A percentile compares a stretch with the other conserved stretches of the same genome.
These are phyloP conservation scores for Pachyseris speciosa DNA, from an alignment of 64 coral and sea anemone genomes.

Conservation along the genomic window DNA sequence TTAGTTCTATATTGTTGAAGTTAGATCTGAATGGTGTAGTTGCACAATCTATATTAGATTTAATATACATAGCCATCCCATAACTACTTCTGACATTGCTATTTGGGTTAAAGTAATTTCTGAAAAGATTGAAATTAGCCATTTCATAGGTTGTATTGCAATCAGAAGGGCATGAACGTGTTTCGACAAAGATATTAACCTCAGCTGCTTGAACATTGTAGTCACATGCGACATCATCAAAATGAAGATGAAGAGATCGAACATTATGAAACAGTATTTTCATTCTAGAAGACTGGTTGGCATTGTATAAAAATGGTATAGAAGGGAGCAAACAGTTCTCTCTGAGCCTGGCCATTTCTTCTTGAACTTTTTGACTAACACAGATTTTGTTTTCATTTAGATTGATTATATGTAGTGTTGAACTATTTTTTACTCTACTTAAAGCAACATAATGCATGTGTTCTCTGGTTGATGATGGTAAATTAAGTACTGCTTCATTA, in stretches of 20 bases:
- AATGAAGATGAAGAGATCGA: constrained; percentile 6
- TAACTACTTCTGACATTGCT: no score
- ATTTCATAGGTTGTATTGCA: neutral
- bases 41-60: no score
- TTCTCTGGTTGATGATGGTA: no score
- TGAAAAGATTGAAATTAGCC: neutral
- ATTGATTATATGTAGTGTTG: constrained; percentile 49
- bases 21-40: no score
- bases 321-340: neutral
- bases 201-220: constrained; percentile 14
- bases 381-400: constrained; percentile 45
- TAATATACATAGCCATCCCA: no score
- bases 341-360: constrained; percentile 30
- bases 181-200: no score
- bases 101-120: no score
- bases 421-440: neutral
- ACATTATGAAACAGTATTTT: neutral
- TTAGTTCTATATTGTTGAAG: no score
- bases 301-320: constrained; percentile 20
- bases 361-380: constrained; percentile 35
- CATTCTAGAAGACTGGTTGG: neutral
- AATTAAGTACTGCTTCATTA: constrained; percentile 28
- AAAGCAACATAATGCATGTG: constrained; percentile 24
- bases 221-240: constrained; percentile 18
- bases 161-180: no score